Evolutionary conservation across 2,888 invertebrate species (phyloP).

Genomic region (Dysmachus trigonus): DNA sequence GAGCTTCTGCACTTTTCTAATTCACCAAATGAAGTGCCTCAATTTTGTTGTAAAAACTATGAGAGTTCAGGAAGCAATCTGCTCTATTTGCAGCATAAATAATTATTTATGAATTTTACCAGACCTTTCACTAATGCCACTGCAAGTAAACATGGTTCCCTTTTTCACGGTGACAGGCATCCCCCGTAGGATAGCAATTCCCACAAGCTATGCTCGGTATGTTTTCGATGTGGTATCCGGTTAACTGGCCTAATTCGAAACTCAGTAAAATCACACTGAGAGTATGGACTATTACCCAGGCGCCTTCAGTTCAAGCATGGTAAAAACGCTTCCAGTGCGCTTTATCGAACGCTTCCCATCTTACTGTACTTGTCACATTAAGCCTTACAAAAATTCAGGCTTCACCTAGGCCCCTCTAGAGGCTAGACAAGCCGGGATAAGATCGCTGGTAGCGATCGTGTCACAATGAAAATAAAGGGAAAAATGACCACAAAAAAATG

Average conservation of each 20-base stretch:
- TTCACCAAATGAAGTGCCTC: background rate
- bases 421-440: constrained; percentile 40
- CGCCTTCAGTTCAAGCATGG: background rate
- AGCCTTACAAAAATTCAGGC: constrained; percentile 44
- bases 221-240: background rate
- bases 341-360: constrained; percentile 46
- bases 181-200: background rate
- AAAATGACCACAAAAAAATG: constrained; percentile 43
- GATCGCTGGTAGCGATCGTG: constrained; percentile 41
- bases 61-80: background rate
- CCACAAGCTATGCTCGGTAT: background rate
- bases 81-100: background rate
- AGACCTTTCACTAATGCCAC: background rate
- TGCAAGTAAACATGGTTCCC: background rate
- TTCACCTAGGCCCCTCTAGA: background rate
- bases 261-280: background rate
- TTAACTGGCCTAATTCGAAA: constrained; percentile 18
- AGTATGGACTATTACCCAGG: constrained; percentile 17
- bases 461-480: constrained; percentile 29
- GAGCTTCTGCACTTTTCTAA: background rate
- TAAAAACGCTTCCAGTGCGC: constrained; percentile 41
- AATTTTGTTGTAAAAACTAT: background rate
- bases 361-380: constrained; percentile 49
- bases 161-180: background rate
- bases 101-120: background rate